Conservation (phyloP, 2,113 vertebrate species). For the Meleagris gallopavo region DNA sequence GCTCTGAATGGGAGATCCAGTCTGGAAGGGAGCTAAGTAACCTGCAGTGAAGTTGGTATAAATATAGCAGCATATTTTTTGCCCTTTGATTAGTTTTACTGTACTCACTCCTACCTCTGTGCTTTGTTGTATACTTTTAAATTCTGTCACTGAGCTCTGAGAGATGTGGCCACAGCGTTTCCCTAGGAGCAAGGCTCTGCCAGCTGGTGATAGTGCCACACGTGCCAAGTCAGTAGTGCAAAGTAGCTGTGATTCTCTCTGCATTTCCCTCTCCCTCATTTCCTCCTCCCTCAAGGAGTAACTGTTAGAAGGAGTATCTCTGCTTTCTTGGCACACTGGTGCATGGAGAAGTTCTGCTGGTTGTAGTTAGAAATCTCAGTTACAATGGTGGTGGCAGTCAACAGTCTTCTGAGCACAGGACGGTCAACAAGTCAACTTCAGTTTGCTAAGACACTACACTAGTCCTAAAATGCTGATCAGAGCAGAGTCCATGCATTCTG, state of each 20-base stretch:
- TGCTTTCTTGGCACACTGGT: conserved; percentile 16
- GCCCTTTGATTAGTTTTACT: background rate
- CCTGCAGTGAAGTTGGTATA: background rate
- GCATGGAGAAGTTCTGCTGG: background rate
- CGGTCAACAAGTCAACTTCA: background rate
- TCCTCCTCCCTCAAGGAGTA: background rate
- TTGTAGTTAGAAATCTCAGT: conserved; percentile 22
- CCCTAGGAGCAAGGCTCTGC: background rate
- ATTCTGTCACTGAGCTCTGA: background rate
- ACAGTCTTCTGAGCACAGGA: background rate
- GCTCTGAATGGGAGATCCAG: background rate
- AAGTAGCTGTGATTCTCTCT: background rate
- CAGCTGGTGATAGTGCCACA: background rate
- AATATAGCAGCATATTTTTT: rapidly evolving
- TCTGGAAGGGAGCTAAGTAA: background rate
- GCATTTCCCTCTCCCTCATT: background rate
- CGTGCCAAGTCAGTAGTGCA: background rate
- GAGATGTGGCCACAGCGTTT: background rate
- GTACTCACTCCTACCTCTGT: background rate
- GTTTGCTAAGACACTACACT: background rate
- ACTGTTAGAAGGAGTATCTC: background rate
- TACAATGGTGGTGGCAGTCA: background rate
- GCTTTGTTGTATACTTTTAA: background rate
- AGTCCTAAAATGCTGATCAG: background rate
- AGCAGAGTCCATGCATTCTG: background rate